These are phyloP conservation scores for Hippolais icterina DNA, from an alignment of 2,113 vertebrate genomes.

Conservation along the genomic window DNA sequence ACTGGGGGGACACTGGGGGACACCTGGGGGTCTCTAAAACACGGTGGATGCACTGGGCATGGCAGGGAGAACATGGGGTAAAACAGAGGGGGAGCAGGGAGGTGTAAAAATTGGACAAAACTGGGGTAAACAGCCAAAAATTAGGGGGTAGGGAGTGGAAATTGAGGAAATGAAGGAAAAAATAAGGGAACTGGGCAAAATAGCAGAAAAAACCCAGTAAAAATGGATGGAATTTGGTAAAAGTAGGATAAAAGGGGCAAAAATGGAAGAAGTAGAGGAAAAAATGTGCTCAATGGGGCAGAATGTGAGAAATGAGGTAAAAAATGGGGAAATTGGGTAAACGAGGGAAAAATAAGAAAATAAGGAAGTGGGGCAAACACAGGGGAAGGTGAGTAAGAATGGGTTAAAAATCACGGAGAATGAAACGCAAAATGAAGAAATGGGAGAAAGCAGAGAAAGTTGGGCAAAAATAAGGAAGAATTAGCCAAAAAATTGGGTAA, in stretches of 20 bases:
- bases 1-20: too few relatives aligned
- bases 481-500: too few relatives aligned
- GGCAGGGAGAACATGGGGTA: not conserved
- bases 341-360: accelerated
- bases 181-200: not conserved
- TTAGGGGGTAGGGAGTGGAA: accelerated
- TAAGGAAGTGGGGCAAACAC: not conserved
- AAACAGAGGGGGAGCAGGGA: not conserved
- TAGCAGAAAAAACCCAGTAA: accelerated
- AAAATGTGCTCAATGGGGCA: too few relatives aligned
- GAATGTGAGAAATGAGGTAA: not conserved
- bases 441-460: accelerated
- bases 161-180: accelerated
- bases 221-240: not conserved
- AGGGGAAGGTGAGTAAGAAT: not conserved
- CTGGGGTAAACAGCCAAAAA: not conserved
- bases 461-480: not conserved
- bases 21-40: not conserved
- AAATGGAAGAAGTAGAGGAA: not conserved
- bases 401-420: not conserved
- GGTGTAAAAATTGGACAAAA: not conserved
- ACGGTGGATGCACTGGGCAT: not conserved
- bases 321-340: not conserved
- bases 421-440: accelerated
- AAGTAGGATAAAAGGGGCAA: not conserved